phyloP scores from a whole-genome alignment of 2,888 invertebrate genomes.

The Papilio elwesi region DNA sequence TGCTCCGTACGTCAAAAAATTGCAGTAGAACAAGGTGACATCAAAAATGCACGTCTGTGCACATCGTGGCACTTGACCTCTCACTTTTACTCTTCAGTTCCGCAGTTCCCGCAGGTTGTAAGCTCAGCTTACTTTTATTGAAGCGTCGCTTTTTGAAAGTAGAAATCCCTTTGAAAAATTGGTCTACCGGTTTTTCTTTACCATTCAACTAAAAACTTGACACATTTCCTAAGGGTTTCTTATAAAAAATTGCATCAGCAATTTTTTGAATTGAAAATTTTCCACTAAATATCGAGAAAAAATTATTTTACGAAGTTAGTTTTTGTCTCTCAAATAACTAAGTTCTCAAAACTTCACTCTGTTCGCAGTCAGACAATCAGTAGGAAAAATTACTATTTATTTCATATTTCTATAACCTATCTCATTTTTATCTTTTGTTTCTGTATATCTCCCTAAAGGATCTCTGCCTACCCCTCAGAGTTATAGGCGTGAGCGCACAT shows the following conservation, averaged over 20 bases:
- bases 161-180: slow-evolving; percentile 14
- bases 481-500: too few species aligned
- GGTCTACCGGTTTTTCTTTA: slow-evolving; percentile 6
- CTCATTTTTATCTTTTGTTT: too few species aligned
- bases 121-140: slow-evolving; percentile 18
- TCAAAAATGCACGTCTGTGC: slow-evolving; percentile 10
- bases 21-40: slow-evolving; percentile 20
- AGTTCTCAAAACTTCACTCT: too few species aligned
- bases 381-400: too few species aligned
- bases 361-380: too few species aligned
- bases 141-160: background rate
- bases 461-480: too few species aligned
- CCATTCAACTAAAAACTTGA: slow-evolving; percentile 13
- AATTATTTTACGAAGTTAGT: background rate
- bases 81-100: slow-evolving; percentile 13
- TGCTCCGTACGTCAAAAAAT: background rate
- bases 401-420: too few species aligned
- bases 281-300: background rate
- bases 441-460: too few species aligned
- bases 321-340: too few species aligned
- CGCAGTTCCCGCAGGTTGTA: slow-evolving; percentile 12
- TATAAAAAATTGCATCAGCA: slow-evolving; percentile 4
- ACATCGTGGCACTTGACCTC: slow-evolving; percentile 9
- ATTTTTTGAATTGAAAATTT: background rate
- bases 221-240: background rate